Evolutionary conservation across 92 coral and sea anemone genomes (phyloP).

Genomic region (Phymanthus crucifer): DNA sequence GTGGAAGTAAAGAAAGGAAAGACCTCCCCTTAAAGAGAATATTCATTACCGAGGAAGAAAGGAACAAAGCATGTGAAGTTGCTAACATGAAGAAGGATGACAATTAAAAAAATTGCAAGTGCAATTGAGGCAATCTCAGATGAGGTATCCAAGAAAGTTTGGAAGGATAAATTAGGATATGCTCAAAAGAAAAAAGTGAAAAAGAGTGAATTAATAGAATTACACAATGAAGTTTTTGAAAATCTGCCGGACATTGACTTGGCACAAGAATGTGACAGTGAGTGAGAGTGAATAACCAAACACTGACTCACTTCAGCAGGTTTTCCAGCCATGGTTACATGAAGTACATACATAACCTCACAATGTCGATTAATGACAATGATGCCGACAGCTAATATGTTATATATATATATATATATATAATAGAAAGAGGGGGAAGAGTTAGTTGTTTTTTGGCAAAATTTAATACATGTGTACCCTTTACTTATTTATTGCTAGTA

Average conservation of each 20-base stretch:
- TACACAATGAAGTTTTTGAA: not conserved
- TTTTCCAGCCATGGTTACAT: too few species aligned
- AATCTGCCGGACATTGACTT: not conserved
- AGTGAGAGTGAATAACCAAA: too few species aligned
- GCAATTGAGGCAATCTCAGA: not conserved
- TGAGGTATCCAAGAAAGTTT: not conserved
- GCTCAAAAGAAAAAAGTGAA: not conserved
- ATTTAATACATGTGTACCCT: too few species aligned
- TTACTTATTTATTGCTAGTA: too few species aligned
- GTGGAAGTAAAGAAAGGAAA: slow-evolving; percentile 12
- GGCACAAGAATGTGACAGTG: too few species aligned
- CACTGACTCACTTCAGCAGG: too few species aligned
- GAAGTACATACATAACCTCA: too few species aligned
- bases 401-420: too few species aligned
- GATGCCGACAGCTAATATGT: too few species aligned
- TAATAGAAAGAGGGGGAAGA: too few species aligned
- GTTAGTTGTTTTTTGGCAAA: too few species aligned
- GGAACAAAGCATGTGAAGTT: slow-evolving; percentile 8
- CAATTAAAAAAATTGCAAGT: not conserved
- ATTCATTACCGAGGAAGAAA: slow-evolving; percentile 22
- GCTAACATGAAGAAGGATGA: not conserved
- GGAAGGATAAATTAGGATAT: not conserved
- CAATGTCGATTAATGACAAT: too few species aligned
- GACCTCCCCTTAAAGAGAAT: slow-evolving; percentile 12
- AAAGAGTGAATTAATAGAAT: not conserved